Percentiles rank a stretch among this genome's conserved stretches.
Conservation (phyloP, 2,113 vertebrate genomes). For the Leucoraja erinaceus region DNA sequence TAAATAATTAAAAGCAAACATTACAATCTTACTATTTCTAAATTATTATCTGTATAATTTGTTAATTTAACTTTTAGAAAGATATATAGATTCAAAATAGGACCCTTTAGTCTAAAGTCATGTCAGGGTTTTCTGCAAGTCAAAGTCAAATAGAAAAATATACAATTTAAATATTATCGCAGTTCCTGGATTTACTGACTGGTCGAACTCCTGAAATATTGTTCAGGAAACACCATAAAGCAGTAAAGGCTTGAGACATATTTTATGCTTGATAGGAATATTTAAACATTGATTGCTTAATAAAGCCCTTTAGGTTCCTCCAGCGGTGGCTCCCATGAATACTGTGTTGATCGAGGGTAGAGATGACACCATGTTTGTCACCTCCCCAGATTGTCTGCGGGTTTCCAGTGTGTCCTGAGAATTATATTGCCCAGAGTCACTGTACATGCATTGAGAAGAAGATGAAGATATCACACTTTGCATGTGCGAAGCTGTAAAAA, state of each 20-base stretch:
- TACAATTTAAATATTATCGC: background rate
- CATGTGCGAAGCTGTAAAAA: constrained; percentile 59
- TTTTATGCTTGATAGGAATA: background rate
- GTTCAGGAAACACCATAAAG: background rate
- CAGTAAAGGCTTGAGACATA: background rate
- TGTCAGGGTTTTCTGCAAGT: background rate
- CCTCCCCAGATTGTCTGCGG: constrained; percentile 55
- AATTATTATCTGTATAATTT: constrained; percentile 9
- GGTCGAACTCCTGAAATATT: background rate
- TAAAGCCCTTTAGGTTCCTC: constrained; percentile 59
- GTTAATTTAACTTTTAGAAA: background rate
- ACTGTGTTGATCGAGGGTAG: constrained; percentile 95
- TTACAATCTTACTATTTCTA: constrained; percentile 12
- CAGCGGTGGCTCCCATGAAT: constrained; percentile 82
- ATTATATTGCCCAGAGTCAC: constrained; percentile 61
- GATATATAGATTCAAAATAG: background rate
- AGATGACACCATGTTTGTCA: constrained; percentile 75
- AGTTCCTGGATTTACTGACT: background rate
- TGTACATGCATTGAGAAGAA: constrained; percentile 87
- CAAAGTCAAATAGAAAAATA: background rate
- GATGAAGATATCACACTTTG: constrained; percentile 58
- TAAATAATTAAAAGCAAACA: constrained; percentile 15
- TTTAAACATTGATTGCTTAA: background rate
- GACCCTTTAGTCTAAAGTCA: background rate
- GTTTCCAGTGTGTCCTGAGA: constrained; percentile 71